A percentile compares a stretch with the other conserved stretches of the same genome.
Evolutionary conservation across 2,888 invertebrate species (phyloP).

Genomic region (Hofmannophila pseudospretella): DNA sequence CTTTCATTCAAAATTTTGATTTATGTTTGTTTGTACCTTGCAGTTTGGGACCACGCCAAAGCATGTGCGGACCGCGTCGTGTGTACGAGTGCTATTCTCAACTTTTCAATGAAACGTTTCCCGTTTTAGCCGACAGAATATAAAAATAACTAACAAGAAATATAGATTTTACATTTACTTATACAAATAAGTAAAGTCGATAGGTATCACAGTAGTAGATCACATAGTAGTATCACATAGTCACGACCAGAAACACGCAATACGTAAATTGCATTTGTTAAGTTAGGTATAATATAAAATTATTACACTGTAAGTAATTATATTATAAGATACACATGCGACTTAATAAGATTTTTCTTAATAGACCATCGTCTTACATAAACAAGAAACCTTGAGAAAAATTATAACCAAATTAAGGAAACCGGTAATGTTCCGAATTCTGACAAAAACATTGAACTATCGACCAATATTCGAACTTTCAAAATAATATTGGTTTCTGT

Average conservation of each 20-base stretch:
- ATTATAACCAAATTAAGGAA: not conserved
- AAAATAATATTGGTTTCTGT: not conserved
- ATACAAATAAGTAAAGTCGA: too few relatives aligned
- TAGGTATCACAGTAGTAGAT: too few relatives aligned
- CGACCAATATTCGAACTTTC: not conserved
- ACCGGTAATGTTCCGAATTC: not conserved
- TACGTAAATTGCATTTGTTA: too few relatives aligned
- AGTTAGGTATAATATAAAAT: too few relatives aligned
- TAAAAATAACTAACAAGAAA: constrained; percentile 3
- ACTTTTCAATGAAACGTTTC: constrained; percentile 29
- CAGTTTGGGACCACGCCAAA: constrained; percentile 16
- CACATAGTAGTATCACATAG: too few relatives aligned
- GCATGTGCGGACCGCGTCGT: constrained; percentile 9
- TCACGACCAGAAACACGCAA: too few relatives aligned
- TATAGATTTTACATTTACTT: not conserved
- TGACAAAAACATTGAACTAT: not conserved
- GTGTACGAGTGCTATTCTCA: constrained; percentile 25
- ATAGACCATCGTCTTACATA: too few relatives aligned
- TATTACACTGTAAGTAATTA: too few relatives aligned
- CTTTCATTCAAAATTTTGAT: constrained; percentile 4
- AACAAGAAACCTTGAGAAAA: too few relatives aligned
- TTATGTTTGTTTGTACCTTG: constrained; percentile 2
- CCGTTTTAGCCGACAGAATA: constrained; percentile 20
- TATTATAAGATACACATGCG: too few relatives aligned
- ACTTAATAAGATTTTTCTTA: too few relatives aligned